These are phyloP conservation scores for Microtus pennsylvanicus DNA, from an alignment of 2,113 vertebrate species.

Conservation along the genomic window DNA sequence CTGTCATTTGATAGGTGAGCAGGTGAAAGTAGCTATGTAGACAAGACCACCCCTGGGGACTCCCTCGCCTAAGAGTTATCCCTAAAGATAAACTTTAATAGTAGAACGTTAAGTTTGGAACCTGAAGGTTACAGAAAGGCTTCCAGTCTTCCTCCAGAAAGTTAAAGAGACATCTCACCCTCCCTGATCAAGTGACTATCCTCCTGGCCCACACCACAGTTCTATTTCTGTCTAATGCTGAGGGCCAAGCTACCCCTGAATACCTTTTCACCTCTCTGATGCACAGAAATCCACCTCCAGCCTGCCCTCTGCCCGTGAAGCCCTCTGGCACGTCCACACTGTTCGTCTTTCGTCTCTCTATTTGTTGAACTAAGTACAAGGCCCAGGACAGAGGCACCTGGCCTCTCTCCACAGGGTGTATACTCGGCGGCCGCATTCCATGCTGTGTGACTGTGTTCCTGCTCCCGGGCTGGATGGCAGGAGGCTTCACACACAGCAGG, in stretches of 20 bases:
- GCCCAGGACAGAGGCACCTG: neutral
- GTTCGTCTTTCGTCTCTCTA: neutral
- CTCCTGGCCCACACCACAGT: constrained; percentile 19
- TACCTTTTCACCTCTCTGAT: neutral
- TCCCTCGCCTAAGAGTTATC: neutral
- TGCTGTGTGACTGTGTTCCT: neutral
- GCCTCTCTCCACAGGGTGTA: neutral
- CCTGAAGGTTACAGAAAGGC: neutral
- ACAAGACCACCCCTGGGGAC: neutral
- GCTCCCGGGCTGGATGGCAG: neutral
- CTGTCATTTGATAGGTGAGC: neutral
- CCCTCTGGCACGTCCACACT: neutral
- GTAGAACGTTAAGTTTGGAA: neutral
- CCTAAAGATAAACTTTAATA: neutral
- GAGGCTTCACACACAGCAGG: neutral
- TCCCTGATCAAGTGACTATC: constrained; percentile 52
- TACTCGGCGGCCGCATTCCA: too few relatives aligned
- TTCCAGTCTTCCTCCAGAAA: neutral
- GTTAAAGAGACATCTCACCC: neutral
- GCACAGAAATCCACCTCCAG: fast-evolving
- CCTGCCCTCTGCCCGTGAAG: neutral
- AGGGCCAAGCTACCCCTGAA: constrained; percentile 38
- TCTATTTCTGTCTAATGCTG: constrained; percentile 72
- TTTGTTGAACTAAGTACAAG: neutral
- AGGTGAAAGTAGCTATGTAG: neutral